phyloP scores from a whole-genome alignment of 2,113 vertebrate species.

The Miniopterus natalensis region DNA sequence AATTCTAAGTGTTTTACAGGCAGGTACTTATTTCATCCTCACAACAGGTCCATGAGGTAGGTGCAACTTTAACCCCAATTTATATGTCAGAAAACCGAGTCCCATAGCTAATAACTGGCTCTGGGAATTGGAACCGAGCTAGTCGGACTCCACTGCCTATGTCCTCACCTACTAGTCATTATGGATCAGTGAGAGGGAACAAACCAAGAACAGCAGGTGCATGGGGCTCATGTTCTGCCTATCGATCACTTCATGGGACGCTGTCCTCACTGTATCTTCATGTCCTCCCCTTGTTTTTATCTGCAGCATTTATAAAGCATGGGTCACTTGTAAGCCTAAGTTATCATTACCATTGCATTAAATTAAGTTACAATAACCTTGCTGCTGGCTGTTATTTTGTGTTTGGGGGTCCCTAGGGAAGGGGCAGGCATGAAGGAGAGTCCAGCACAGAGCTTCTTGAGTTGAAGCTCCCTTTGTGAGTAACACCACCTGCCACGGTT shows the following conservation, averaged over 20 bases:
- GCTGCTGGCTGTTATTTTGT: neutral
- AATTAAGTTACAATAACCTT: conserved; percentile 1
- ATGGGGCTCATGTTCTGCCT: accelerated
- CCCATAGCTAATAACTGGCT: neutral
- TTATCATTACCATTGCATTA: conserved; percentile 38
- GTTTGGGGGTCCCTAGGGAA: neutral
- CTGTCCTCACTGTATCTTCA: conserved; percentile 9
- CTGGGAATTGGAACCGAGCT: neutral
- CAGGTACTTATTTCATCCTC: neutral
- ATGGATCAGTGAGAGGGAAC: neutral
- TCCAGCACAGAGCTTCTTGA: neutral
- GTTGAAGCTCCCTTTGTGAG: neutral
- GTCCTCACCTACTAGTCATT: neutral
- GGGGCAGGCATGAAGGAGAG: neutral
- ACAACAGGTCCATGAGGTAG: neutral
- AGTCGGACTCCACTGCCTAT: neutral
- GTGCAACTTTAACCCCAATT: neutral
- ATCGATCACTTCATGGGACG: neutral
- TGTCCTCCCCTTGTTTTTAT: conserved; percentile 18
- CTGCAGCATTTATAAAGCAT: neutral
- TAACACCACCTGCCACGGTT: neutral
- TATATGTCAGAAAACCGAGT: neutral
- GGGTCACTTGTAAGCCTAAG: conserved; percentile 47
- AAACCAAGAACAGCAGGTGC: neutral
- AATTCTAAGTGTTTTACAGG: neutral